Evolutionary conservation across 2,113 vertebrate genomes (phyloP).

Genomic region (Chaenogobius annularis): DNA sequence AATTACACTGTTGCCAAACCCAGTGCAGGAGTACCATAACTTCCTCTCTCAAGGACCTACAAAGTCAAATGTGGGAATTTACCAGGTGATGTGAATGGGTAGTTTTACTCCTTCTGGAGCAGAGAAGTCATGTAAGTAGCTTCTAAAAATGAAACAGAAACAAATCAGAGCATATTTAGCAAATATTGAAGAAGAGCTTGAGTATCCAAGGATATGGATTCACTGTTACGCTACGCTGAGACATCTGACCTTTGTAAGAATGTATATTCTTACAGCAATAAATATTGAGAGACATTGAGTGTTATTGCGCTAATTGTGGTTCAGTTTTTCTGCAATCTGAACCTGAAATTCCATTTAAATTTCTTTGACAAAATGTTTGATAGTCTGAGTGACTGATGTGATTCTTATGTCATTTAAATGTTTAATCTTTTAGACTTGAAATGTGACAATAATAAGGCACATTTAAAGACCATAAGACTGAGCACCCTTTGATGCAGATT

Average conservation of each 20-base stretch:
- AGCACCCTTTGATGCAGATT: neutral
- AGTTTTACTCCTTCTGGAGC: neutral
- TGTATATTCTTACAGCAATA: neutral
- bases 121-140: neutral
- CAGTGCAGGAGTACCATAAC: neutral
- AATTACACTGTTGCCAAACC: neutral
- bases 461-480: neutral
- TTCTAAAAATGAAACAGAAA: neutral
- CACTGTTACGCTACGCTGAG: neutral
- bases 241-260: neutral
- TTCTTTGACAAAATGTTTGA: no score
- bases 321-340: neutral
- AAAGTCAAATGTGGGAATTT: neutral
- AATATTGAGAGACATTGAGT: neutral
- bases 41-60: neutral
- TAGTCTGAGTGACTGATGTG: no score
- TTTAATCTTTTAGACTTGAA: neutral
- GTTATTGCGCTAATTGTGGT: neutral
- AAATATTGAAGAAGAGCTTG: neutral
- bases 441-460: neutral
- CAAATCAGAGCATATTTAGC: neutral
- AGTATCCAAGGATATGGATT: neutral
- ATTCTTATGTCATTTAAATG: no score
- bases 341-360: no score
- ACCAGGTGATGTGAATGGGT: neutral